phyloP scores from a whole-genome alignment of 2,888 invertebrate genomes.

The Polymixis lichenea region DNA sequence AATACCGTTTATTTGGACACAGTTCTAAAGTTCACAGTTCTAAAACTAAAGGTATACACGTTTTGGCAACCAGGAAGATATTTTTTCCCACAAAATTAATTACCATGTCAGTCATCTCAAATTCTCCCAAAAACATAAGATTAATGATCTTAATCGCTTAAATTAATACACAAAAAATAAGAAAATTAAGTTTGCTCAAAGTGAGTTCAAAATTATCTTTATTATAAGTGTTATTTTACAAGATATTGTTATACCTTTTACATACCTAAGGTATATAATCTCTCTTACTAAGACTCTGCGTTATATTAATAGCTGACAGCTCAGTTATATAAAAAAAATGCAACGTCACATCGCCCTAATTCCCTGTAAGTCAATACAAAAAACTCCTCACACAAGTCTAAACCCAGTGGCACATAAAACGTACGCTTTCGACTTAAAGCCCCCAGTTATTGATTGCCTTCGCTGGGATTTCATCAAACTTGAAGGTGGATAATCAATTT shows the following conservation, averaged over 20 bases:
- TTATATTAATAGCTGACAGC: too few relatives aligned
- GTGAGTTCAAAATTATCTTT: not conserved
- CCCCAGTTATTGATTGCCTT: constrained; percentile 59
- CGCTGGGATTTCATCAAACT: constrained; percentile 65
- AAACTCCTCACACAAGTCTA: constrained; percentile 5
- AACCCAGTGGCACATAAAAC: constrained; percentile 29
- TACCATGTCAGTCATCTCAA: not conserved
- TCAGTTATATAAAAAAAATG: not conserved
- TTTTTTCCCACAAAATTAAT: not conserved
- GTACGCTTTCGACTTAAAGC: constrained; percentile 48
- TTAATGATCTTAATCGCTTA: not conserved
- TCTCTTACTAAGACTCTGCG: too few relatives aligned
- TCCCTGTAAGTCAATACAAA: constrained; percentile 13
- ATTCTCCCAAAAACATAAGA: too few relatives aligned
- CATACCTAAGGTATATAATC: not conserved
- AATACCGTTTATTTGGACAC: too few relatives aligned
- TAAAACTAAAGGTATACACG: not conserved
- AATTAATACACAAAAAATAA: not conserved
- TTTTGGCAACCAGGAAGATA: not conserved
- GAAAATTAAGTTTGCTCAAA: not conserved
- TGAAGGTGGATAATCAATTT: constrained; percentile 69
- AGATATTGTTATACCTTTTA: too few relatives aligned
- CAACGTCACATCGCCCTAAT: not conserved
- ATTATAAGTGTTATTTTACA: not conserved
- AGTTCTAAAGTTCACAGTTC: too few relatives aligned